Evolutionary conservation across 2,113 vertebrate species (phyloP).

Genomic region (Colinus virginianus): DNA sequence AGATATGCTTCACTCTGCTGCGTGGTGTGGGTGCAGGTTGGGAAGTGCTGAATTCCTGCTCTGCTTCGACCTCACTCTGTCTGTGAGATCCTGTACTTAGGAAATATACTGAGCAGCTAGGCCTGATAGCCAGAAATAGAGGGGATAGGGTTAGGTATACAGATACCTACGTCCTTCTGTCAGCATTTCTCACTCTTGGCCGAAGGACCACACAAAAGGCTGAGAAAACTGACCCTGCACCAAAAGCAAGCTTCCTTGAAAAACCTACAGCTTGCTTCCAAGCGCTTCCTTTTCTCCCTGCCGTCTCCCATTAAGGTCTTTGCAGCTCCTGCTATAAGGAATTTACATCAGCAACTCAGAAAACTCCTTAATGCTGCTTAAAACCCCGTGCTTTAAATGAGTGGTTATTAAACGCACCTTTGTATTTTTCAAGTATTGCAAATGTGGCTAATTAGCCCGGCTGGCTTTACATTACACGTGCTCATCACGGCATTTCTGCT

Average conservation of each 20-base stretch:
- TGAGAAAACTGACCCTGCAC: slow-evolving; percentile 10
- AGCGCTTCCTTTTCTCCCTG: background rate
- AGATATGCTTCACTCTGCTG: background rate
- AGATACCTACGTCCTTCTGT: background rate
- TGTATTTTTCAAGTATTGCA: background rate
- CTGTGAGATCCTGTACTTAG: background rate
- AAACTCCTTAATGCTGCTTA: background rate
- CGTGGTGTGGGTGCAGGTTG: background rate
- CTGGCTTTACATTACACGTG: background rate
- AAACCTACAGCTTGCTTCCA: background rate
- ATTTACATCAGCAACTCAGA: background rate
- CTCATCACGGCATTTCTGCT: background rate
- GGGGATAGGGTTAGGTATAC: background rate
- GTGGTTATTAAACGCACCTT: background rate
- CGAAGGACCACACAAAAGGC: slow-evolving; percentile 1
- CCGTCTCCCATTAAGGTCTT: background rate
- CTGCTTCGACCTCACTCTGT: background rate
- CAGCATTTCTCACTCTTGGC: background rate
- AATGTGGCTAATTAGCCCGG: background rate
- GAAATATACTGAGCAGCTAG: background rate
- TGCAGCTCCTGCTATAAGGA: background rate
- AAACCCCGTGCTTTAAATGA: background rate
- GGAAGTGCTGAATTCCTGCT: background rate
- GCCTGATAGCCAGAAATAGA: background rate
- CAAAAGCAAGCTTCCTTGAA: background rate